These are phyloP conservation scores for Holothuria glaberrima DNA, from an alignment of 35 echinoderm and acorn worm genomes.

Conservation along the genomic window DNA sequence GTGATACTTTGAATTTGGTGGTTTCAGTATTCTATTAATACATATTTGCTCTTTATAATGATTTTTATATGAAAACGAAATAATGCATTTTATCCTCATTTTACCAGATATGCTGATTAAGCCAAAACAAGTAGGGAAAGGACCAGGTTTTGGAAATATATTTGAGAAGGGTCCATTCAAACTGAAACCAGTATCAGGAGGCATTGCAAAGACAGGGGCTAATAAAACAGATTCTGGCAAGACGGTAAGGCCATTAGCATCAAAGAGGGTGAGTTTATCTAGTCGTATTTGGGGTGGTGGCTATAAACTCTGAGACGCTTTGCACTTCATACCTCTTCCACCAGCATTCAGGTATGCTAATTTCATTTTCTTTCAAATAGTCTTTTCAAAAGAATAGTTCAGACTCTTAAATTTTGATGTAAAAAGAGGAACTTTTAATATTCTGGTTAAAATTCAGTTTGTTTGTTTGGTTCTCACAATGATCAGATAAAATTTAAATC, in stretches of 20 bases:
- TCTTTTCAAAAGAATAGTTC: no score
- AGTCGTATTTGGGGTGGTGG: slow-evolving; percentile 49
- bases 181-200: slow-evolving; percentile 6
- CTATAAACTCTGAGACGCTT: background rate
- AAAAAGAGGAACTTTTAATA: no score
- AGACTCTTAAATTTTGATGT: no score
- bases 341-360: no score
- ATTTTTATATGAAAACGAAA: no score
- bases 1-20: no score
- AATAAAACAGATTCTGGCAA: slow-evolving; percentile 26
- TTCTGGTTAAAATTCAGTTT: no score
- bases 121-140: slow-evolving; percentile 14
- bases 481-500: no score
- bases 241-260: slow-evolving; percentile 54
- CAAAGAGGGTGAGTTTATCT: slow-evolving; percentile 49
- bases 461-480: no score
- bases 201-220: background rate
- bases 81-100: no score
- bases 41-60: background rate
- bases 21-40: background rate
- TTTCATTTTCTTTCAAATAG: no score
- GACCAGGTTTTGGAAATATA: slow-evolving; percentile 53
- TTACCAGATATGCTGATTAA: background rate
- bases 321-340: background rate
- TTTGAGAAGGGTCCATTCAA: slow-evolving; percentile 47